A percentile compares a stretch with the other conserved stretches of the same genome.
Evolutionary conservation across 2,113 vertebrate genomes (phyloP).

Genomic region (Carlito syrichta): DNA sequence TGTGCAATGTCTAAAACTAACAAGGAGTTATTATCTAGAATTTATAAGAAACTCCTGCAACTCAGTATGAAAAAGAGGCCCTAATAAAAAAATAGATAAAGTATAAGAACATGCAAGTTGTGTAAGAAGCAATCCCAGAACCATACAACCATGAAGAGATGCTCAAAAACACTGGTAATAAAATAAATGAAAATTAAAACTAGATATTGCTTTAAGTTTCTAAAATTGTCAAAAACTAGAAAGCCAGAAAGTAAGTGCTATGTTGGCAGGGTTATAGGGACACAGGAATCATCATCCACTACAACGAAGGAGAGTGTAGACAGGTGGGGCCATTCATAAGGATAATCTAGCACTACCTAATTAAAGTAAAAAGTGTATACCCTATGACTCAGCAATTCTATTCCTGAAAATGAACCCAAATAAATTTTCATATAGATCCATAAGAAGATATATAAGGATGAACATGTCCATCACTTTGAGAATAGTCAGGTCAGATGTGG

Average conservation of each 20-base stretch:
- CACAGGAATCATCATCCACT: neutral
- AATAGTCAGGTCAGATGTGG: neutral
- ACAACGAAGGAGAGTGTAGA: neutral
- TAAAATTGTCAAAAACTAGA: neutral
- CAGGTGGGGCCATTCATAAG: neutral
- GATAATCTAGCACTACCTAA: neutral
- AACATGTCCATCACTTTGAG: neutral
- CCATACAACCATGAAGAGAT: neutral
- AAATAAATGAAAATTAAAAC: conserved; percentile 3
- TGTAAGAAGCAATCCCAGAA: neutral
- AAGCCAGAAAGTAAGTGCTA: neutral
- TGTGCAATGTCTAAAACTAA: neutral
- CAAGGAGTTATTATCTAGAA: neutral
- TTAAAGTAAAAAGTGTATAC: neutral
- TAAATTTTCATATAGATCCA: neutral
- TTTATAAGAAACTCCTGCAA: neutral
- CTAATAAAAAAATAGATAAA: neutral
- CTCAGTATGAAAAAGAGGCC: neutral
- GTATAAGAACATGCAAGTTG: neutral
- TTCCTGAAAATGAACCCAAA: neutral
- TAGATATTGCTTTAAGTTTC: neutral
- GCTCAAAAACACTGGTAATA: neutral
- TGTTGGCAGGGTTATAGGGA: neutral
- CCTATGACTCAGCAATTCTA: neutral
- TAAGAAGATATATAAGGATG: neutral